Conservation (phyloP, 2,888 invertebrate genomes). For the Drosophila vallismaia region DNA sequence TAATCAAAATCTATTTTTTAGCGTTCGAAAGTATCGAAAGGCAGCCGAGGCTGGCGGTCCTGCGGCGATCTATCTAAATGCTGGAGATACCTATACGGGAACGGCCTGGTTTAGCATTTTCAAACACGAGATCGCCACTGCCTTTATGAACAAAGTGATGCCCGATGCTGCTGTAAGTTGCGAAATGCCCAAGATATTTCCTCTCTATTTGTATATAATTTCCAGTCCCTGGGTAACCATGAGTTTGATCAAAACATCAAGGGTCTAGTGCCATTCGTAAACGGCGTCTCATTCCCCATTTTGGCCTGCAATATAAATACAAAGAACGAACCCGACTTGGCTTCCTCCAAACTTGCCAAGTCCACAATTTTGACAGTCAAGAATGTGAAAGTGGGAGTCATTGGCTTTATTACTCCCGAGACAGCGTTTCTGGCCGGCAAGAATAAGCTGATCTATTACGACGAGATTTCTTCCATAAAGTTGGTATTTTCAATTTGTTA, state of each 20-base stretch:
- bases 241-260: slow-evolving; percentile 93
- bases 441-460: slow-evolving; percentile 86
- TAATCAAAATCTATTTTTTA: slow-evolving; percentile 57
- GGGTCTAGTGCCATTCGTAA: slow-evolving; percentile 90
- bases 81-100: slow-evolving; percentile 96
- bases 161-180: slow-evolving; percentile 92
- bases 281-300: slow-evolving; percentile 89
- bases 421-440: slow-evolving; percentile 88
- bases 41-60: slow-evolving; percentile 85
- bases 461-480: slow-evolving; percentile 89
- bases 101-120: slow-evolving; percentile 93
- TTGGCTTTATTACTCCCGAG: slow-evolving; percentile 91
- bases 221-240: slow-evolving; percentile 94
- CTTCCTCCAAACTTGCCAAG: slow-evolving; percentile 84
- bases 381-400: slow-evolving; percentile 90
- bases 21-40: slow-evolving; percentile 87
- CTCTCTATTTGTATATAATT: neutral
- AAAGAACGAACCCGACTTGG: slow-evolving; percentile 86
- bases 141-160: slow-evolving; percentile 90
- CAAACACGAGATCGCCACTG: slow-evolving; percentile 91
- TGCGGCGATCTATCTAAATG: slow-evolving; percentile 92
- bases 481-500: slow-evolving; percentile 44
- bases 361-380: slow-evolving; percentile 88
- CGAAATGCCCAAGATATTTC: neutral
- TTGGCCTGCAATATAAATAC: slow-evolving; percentile 91